Conservation (phyloP, 1,140 invertebrate species). For the Drosophila quadrilineata region DNA sequence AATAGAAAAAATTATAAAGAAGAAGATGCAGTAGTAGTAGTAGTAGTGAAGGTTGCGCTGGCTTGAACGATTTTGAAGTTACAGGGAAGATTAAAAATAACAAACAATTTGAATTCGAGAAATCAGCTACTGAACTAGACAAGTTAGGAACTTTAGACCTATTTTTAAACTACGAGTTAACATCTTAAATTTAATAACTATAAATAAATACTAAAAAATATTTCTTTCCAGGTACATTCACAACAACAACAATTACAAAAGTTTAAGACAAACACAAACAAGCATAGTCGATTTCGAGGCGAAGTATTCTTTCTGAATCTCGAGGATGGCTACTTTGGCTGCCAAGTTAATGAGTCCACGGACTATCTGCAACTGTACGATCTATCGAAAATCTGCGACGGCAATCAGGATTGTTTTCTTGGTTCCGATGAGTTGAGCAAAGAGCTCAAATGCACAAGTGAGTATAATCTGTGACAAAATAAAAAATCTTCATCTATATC, state of each 20-base stretch:
- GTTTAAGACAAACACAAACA: slow-evolving; percentile 73
- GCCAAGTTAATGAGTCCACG: slow-evolving; percentile 97
- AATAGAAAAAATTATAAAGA: slow-evolving; percentile 29
- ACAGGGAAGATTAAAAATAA: not conserved
- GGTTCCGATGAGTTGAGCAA: slow-evolving; percentile 94
- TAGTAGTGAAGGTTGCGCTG: slow-evolving; percentile 3
- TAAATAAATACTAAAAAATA: not conserved
- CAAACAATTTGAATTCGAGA: not conserved
- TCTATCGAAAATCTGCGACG: slow-evolving; percentile 96
- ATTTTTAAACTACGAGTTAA: too few species aligned
- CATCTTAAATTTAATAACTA: not conserved
- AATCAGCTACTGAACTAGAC: not conserved
- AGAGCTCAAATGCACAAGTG: slow-evolving; percentile 96
- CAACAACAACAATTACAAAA: slow-evolving; percentile 82
- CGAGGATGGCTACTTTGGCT: slow-evolving; percentile 98
- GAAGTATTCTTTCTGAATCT: slow-evolving; percentile 98
- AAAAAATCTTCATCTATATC: too few species aligned
- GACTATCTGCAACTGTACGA: slow-evolving; percentile 97
- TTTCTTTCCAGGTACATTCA: slow-evolving; percentile 86
- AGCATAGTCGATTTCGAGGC: slow-evolving; percentile 87
- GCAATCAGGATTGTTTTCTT: slow-evolving; percentile 92
- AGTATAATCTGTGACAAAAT: slow-evolving; percentile 63
- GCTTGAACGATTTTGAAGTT: slow-evolving; percentile 13
- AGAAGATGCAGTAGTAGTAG: too few species aligned
- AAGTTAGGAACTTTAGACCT: too few species aligned